These are phyloP conservation scores for Pionites leucogaster DNA, from an alignment of 2,113 vertebrate genomes.

Conservation along the genomic window DNA sequence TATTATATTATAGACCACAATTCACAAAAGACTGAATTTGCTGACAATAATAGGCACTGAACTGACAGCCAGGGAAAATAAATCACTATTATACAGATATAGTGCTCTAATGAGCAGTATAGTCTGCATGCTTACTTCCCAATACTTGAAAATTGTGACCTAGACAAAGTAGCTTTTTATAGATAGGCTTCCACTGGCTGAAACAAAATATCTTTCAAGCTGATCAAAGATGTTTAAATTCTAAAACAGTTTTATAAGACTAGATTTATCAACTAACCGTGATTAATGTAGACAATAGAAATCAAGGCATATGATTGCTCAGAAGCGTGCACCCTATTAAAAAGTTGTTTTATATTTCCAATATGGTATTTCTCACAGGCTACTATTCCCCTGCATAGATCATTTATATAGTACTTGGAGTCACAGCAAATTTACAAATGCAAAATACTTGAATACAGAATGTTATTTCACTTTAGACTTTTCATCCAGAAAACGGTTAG, in stretches of 20 bases:
- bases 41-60: not conserved
- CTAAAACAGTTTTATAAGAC: not conserved
- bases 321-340: not conserved
- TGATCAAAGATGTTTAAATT: not conserved
- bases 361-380: not conserved
- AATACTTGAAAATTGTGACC: not conserved
- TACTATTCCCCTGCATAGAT: not conserved
- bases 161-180: not conserved
- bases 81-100: not conserved
- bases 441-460: not conserved
- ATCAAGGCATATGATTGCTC: not conserved
- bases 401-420: not conserved
- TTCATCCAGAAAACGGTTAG: not conserved
- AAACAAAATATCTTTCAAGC: not conserved
- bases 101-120: constrained; percentile 34
- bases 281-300: not conserved
- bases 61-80: not conserved
- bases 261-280: not conserved
- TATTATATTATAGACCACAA: not conserved
- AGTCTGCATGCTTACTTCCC: not conserved
- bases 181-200: not conserved
- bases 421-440: not conserved
- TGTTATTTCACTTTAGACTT: not conserved
- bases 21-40: not conserved
- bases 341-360: not conserved